Conservation (phyloP, 2,888 invertebrate species). For the Lithophane leautieri region DNA sequence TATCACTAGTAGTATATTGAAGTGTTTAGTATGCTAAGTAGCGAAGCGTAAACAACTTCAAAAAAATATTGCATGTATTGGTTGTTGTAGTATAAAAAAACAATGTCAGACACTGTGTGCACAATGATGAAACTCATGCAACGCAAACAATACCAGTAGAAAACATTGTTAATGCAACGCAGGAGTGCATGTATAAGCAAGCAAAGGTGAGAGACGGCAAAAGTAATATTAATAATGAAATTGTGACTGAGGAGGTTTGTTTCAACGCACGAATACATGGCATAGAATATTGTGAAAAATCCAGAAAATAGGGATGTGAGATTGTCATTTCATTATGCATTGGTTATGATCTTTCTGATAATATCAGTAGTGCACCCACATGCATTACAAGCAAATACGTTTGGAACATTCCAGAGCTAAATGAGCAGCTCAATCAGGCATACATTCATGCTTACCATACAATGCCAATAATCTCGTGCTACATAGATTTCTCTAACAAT, state of each 20-base stretch:
- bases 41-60: slow-evolving; percentile 22
- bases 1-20: background rate
- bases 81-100: slow-evolving; percentile 22
- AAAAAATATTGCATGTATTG: slow-evolving; percentile 26
- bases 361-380: background rate
- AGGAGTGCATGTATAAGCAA: slow-evolving; percentile 39
- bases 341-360: slow-evolving; percentile 1
- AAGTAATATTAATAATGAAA: slow-evolving; percentile 31
- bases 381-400: slow-evolving; percentile 21
- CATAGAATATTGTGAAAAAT: slow-evolving; percentile 1
- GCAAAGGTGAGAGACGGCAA: slow-evolving; percentile 38
- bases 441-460: slow-evolving; percentile 56
- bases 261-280: background rate
- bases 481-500: slow-evolving; percentile 68
- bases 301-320: background rate
- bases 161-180: slow-evolving; percentile 44
- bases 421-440: slow-evolving; percentile 44
- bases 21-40: slow-evolving; percentile 24
- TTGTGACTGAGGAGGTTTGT: background rate
- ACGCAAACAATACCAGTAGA: slow-evolving; percentile 40
- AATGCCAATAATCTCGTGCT: slow-evolving; percentile 59
- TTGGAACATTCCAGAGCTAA: slow-evolving; percentile 11
- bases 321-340: background rate
- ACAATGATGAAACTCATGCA: slow-evolving; percentile 47
- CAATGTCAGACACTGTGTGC: slow-evolving; percentile 28